phyloP scores from a whole-genome alignment of 2,888 invertebrate genomes.

The Eupithecia abbreviata region DNA sequence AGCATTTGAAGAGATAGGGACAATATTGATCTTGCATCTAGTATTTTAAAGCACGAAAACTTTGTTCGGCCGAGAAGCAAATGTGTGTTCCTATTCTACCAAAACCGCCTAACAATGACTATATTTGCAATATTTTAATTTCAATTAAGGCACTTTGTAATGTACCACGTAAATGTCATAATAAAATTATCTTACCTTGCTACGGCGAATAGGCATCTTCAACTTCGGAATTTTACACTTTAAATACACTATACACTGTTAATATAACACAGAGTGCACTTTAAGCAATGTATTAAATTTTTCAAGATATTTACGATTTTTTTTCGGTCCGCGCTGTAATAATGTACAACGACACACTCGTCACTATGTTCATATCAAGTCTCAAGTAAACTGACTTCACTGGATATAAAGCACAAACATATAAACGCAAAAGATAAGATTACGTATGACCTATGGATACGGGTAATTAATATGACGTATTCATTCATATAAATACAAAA shows the following conservation, averaged over 20 bases:
- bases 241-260: slow-evolving; percentile 46
- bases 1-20: not conserved
- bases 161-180: not conserved
- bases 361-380: slow-evolving; percentile 67
- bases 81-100: not conserved
- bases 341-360: slow-evolving; percentile 46
- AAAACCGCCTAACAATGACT: not conserved
- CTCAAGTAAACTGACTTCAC: slow-evolving; percentile 77
- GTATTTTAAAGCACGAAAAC: not conserved
- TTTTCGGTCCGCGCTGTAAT: slow-evolving; percentile 19
- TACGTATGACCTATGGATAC: slow-evolving; percentile 70
- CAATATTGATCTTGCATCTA: not conserved
- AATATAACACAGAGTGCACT: slow-evolving; percentile 45
- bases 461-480: slow-evolving; percentile 55
- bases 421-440: slow-evolving; percentile 79
- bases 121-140: not conserved
- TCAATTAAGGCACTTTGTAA: not conserved
- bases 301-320: slow-evolving; percentile 1
- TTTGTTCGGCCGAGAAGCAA: not conserved
- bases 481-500: slow-evolving; percentile 70
- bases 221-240: slow-evolving; percentile 42
- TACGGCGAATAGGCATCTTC: slow-evolving; percentile 78
- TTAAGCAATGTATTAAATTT: slow-evolving; percentile 37
- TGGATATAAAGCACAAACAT: slow-evolving; percentile 79
- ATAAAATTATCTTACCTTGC: slow-evolving; percentile 65